Conservation (phyloP, 2,888 invertebrate genomes). For the Dryocosmus kuriphilus region DNA sequence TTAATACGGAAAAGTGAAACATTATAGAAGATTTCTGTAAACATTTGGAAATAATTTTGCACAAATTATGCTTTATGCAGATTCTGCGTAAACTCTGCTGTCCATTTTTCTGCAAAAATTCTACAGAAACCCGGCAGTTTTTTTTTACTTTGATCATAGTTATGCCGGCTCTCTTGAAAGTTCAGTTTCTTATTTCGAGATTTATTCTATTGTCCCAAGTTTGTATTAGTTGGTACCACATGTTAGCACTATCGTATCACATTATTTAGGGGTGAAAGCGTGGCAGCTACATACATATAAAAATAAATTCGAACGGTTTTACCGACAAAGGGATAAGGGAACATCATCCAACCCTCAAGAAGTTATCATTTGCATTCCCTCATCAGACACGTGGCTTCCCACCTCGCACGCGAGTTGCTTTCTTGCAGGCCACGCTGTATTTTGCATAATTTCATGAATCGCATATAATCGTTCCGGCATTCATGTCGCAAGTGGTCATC, state of each 20-base stretch:
- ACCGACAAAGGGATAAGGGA: conserved; percentile 61
- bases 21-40: too few relatives aligned
- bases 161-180: not conserved
- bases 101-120: too few relatives aligned
- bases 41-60: too few relatives aligned
- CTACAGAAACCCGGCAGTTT: too few relatives aligned
- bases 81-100: too few relatives aligned
- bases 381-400: conserved; percentile 60
- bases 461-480: conserved; percentile 65
- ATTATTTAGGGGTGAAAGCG: conserved; percentile 24
- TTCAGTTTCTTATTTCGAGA: conserved; percentile 12
- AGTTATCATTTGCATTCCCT: conserved; percentile 70
- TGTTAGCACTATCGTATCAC: conserved; percentile 4
- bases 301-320: conserved; percentile 45
- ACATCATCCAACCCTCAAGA: conserved; percentile 61
- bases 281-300: conserved; percentile 41
- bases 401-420: conserved; percentile 52
- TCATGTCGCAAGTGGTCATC: conserved; percentile 54
- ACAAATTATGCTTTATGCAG: too few relatives aligned
- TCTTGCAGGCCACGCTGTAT: conserved; percentile 52
- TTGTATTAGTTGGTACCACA: conserved; percentile 20
- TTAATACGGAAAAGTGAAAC: too few relatives aligned
- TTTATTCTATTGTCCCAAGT: conserved; percentile 35
- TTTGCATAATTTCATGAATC: conserved; percentile 73
- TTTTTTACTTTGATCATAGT: too few relatives aligned